phyloP scores from a whole-genome alignment of 2,888 invertebrate genomes.

The Holacanthella duospinosa region DNA sequence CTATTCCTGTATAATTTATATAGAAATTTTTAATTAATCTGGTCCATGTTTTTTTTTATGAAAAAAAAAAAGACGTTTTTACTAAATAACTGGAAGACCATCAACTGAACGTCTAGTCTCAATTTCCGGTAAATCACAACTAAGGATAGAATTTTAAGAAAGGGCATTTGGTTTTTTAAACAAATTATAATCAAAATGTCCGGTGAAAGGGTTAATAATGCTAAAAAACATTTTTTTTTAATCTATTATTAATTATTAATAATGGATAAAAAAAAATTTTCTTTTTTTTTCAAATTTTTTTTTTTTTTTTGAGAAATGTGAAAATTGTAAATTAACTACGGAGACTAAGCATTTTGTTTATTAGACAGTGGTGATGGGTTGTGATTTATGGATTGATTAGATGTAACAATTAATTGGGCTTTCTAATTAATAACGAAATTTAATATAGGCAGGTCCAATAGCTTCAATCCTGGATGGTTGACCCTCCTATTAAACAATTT shows the following conservation, averaged over 20 bases:
- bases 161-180: background rate
- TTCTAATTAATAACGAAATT: background rate
- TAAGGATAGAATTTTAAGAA: too few relatives aligned
- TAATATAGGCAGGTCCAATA: background rate
- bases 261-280: too few relatives aligned
- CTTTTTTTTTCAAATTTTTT: too few relatives aligned
- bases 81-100: background rate
- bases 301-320: too few relatives aligned
- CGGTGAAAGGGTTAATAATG: background rate
- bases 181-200: background rate
- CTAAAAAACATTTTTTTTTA: too few relatives aligned
- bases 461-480: constrained; percentile 1
- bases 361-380: background rate
- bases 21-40: background rate
- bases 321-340: too few relatives aligned
- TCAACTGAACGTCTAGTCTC: background rate
- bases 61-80: background rate
- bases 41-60: background rate
- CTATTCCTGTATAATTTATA: background rate
- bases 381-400: background rate
- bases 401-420: background rate
- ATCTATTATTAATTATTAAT: too few relatives aligned
- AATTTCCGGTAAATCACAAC: background rate
- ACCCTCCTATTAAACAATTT: too few relatives aligned
- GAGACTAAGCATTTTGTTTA: too few relatives aligned